Evolutionary conservation across 1,140 invertebrate species (phyloP), one percentile per base, ranked within the genome.

Genomic region (Colletes gigas): DNA sequence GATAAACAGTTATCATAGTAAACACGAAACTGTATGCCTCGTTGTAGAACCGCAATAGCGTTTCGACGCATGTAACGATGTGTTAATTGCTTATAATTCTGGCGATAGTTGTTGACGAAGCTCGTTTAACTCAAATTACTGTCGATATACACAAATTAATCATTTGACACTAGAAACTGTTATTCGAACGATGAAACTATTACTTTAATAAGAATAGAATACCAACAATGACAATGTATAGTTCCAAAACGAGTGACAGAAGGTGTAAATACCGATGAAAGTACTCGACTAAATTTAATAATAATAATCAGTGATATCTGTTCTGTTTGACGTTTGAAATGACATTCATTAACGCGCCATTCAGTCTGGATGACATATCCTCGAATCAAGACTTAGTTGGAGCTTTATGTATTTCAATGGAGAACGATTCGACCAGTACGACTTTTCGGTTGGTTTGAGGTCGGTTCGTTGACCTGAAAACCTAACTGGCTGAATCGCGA

Each of bases 401-500:
- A 30, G n/a, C 3, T 54, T 15, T 63, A 6, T 1, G 30, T 17
- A 12, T n/a, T 47, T 19, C 17, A 19, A 19, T 47, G 41, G 9
- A 19, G 41, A 63, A 73, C 21, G 21, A 62, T 41, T 74, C 44
- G 72, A 65, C 4, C 21, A 19, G 47, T 19, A 1, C n/a, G n/a
- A 67, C 47, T 75, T 67, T 75, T 75, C n/a, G 50, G 50, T 12
- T 44, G 14, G 47, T 67, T 75, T 21, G 14, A 75, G 30, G 39
- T 75, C 50, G 50, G 39, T 75, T 75, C 62, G 50, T 54, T 75
- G 30, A 41, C 50, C 50, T 14, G 39, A 39, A 75, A 75, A 75
- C 39, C 47, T 44, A 75, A 75, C n/a, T 75, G 39, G 47, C n/a
- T 54, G 50, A 66, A 75, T 75, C 73, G 50, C 62, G 73, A 75